A percentile compares a stretch with the other conserved stretches of the same genome.
Evolutionary conservation across 1,140 invertebrate species (phyloP).

Genomic region (Psix sp.): DNA sequence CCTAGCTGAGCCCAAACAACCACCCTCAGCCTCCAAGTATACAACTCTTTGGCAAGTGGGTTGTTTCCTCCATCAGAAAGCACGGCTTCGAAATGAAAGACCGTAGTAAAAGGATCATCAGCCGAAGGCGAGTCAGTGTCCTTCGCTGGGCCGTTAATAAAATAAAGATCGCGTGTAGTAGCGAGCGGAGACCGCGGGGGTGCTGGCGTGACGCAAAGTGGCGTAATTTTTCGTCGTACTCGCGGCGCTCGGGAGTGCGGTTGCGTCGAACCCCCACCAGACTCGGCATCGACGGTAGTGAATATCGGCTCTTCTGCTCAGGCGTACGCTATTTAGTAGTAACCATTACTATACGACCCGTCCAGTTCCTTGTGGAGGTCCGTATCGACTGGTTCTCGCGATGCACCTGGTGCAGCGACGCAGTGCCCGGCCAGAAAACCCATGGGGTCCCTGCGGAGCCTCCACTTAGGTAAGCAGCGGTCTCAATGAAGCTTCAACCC

Average conservation of each 20-base stretch:
- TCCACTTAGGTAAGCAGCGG: slow-evolving; percentile 25
- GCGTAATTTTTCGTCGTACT: slow-evolving; percentile 51
- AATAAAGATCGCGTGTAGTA: slow-evolving; percentile 49
- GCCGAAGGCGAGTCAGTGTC: slow-evolving; percentile 37
- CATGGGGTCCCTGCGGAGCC: slow-evolving; percentile 22
- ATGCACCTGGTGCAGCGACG: slow-evolving; percentile 33
- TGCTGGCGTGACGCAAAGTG: slow-evolving; percentile 44
- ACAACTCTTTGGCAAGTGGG: too few relatives aligned
- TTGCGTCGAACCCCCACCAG: slow-evolving; percentile 40
- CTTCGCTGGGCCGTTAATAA: slow-evolving; percentile 31
- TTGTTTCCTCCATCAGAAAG: too few relatives aligned
- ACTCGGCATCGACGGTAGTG: slow-evolving; percentile 13
- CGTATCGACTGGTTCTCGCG: slow-evolving; percentile 53
- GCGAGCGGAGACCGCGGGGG: background rate
- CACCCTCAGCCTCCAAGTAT: too few relatives aligned
- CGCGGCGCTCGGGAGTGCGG: slow-evolving; percentile 28
- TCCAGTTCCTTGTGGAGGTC: slow-evolving; percentile 43
- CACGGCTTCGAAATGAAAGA: background rate
- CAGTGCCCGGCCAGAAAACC: slow-evolving; percentile 11
- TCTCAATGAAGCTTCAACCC: background rate
- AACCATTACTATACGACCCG: slow-evolving; percentile 41
- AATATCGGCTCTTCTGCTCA: slow-evolving; percentile 48
- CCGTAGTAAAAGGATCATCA: slow-evolving; percentile 27
- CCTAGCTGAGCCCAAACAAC: too few relatives aligned
- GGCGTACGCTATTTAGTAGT: slow-evolving; percentile 52